Percentiles rank a stretch among this genome's conserved stretches.
These are phyloP conservation scores for Drosophila hamatofila DNA, from an alignment of 2,888 invertebrate genomes.

Conservation along the genomic window DNA sequence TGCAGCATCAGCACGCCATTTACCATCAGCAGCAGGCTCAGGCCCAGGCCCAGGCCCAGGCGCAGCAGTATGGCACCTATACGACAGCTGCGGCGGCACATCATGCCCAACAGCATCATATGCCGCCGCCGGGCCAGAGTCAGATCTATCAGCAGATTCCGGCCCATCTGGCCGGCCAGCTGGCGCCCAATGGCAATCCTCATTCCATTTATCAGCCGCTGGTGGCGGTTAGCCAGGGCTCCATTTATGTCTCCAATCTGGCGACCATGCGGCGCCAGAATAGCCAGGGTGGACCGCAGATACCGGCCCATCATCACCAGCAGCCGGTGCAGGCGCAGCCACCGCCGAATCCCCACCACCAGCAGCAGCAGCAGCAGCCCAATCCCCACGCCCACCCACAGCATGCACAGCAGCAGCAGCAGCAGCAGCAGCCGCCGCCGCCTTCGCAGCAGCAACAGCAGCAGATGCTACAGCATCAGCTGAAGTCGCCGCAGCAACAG, in stretches of 20 bases:
- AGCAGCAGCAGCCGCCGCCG: constrained; percentile 41
- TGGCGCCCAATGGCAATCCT: constrained; percentile 82
- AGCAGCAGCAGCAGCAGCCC: constrained; percentile 62
- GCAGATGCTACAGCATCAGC: constrained; percentile 56
- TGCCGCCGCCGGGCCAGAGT: constrained; percentile 82
- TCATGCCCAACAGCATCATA: constrained; percentile 79
- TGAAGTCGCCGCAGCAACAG: constrained; percentile 64
- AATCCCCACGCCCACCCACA: constrained; percentile 48
- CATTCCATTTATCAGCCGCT: constrained; percentile 84
- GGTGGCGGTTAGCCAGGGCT: constrained; percentile 81
- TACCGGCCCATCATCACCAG: constrained; percentile 76
- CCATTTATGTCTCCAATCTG: constrained; percentile 83
- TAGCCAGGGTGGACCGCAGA: constrained; percentile 81
- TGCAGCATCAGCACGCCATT: constrained; percentile 87
- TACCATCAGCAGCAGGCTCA: constrained; percentile 83
- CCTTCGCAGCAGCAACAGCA: constrained; percentile 58
- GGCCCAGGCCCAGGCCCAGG: constrained; percentile 52
- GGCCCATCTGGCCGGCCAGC: constrained; percentile 77
- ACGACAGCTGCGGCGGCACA: constrained; percentile 73
- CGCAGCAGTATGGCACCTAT: constrained; percentile 83
- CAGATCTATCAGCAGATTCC: constrained; percentile 85
- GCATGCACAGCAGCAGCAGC: constrained; percentile 55
- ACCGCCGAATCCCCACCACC: constrained; percentile 62
- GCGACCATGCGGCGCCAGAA: constrained; percentile 84
- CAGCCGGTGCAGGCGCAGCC: constrained; percentile 62